Conservation (phyloP, 2,797 vertebrate genomes). For the Halcyon chelicuti region DNA sequence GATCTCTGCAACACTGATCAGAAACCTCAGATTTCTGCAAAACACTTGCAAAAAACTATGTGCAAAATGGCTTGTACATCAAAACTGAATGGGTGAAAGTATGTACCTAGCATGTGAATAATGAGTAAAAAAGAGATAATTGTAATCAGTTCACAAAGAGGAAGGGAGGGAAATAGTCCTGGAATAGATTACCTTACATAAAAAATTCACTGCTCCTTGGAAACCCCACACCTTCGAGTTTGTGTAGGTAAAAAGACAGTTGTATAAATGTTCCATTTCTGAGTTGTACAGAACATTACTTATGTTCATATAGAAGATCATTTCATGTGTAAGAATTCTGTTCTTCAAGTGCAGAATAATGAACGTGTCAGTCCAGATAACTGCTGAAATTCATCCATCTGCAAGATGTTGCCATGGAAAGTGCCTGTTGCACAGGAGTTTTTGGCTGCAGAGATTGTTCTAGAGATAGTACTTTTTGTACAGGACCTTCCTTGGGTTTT, state of each 20-base stretch:
- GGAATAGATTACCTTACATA: neutral
- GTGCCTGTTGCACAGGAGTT: neutral
- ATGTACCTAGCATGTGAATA: neutral
- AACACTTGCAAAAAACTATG: neutral
- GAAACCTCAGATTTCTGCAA: neutral
- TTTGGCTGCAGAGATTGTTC: neutral
- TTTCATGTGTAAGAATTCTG: neutral
- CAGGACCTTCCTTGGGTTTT: neutral
- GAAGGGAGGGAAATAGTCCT: neutral
- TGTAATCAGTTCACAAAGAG: neutral
- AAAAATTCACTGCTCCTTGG: neutral
- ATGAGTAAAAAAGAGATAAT: neutral
- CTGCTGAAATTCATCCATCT: constrained; percentile 26
- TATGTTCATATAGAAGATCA: neutral
- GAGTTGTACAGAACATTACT: neutral
- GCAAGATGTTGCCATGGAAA: neutral
- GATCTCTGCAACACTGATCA: neutral
- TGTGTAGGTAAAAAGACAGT: neutral
- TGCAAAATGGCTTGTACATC: neutral
- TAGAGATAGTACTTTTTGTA: neutral
- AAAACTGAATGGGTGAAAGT: neutral
- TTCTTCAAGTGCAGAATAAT: constrained; percentile 1
- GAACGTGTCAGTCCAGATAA: neutral
- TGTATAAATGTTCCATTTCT: neutral
- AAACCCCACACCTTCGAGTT: neutral